These are phyloP conservation scores for Sylvia borin DNA, from an alignment of 2,797 vertebrate species.

Conservation along the genomic window DNA sequence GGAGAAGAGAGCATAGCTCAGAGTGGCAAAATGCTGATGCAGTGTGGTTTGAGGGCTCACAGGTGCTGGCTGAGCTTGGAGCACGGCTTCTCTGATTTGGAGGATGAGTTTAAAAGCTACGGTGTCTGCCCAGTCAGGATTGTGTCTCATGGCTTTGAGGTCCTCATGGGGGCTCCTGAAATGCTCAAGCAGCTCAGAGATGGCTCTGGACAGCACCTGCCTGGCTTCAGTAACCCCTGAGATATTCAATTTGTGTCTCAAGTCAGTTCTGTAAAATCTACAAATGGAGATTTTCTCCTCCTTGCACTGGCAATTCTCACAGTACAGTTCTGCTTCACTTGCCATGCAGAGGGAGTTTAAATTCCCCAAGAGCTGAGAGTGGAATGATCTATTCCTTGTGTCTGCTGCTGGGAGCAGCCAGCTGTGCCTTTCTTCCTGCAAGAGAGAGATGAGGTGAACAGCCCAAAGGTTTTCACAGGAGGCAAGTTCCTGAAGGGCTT, in stretches of 20 bases:
- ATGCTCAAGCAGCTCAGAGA: constrained; percentile 73
- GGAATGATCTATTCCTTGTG: neutral
- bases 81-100: constrained; percentile 73
- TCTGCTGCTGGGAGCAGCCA: constrained; percentile 12
- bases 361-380: neutral
- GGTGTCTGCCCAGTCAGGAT: constrained; percentile 78
- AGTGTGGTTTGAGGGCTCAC: constrained; percentile 55
- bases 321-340: neutral
- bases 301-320: constrained; percentile 63
- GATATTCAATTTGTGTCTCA: constrained; percentile 19
- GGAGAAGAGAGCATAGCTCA: constrained; percentile 75
- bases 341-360: constrained; percentile 67
- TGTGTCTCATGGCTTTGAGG: constrained; percentile 69
- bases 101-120: constrained; percentile 78
- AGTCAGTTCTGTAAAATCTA: constrained; percentile 2
- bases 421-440: constrained; percentile 76
- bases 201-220: constrained; percentile 57
- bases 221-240: neutral
- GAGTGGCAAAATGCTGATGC: constrained; percentile 32
- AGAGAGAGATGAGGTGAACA: constrained; percentile 69
- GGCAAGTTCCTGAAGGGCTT: constrained; percentile 73
- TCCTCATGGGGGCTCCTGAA: constrained; percentile 70
- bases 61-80: neutral
- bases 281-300: constrained; percentile 71
- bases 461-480: constrained; percentile 79